These are phyloP conservation scores for Cyphomyrus plagiostoma DNA, from an alignment of 2,113 vertebrate genomes.

Conservation along the genomic window DNA sequence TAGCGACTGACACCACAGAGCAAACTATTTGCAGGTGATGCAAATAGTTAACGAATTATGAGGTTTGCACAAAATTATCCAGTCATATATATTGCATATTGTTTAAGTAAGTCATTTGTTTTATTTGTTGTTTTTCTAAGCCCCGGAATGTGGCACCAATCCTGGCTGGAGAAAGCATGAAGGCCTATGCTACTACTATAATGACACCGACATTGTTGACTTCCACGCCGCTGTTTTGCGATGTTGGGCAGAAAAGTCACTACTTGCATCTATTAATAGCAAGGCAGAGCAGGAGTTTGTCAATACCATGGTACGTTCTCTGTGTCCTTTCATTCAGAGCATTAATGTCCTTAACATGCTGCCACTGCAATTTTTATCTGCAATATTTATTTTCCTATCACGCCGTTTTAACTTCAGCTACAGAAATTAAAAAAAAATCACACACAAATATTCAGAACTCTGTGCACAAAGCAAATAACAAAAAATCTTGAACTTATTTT, in stretches of 20 bases:
- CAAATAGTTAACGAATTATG: not conserved
- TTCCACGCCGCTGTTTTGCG: slow-evolving; percentile 42
- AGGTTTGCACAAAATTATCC: not conserved
- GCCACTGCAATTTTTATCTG: not conserved
- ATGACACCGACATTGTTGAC: slow-evolving; percentile 62
- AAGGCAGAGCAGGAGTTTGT: slow-evolving; percentile 57
- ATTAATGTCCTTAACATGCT: not conserved
- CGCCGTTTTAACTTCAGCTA: not conserved
- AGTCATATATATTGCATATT: not conserved
- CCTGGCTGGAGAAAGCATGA: slow-evolving; percentile 60
- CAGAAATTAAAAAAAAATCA: not conserved
- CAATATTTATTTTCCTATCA: not conserved
- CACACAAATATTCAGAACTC: not conserved
- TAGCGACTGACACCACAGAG: not conserved
- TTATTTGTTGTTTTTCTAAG: slow-evolving; percentile 35
- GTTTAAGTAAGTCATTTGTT: not conserved
- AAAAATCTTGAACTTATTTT: not conserved
- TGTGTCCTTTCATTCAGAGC: not conserved
- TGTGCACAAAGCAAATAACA: not conserved
- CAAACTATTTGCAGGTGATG: not conserved
- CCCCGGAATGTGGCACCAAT: slow-evolving; percentile 61
- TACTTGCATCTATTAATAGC: slow-evolving; percentile 53
- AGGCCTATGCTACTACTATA: slow-evolving; percentile 64
- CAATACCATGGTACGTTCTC: slow-evolving; percentile 52
- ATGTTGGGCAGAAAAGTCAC: slow-evolving; percentile 54